phyloP scores from a whole-genome alignment of 2,113 vertebrate genomes.

The Progne subis region DNA sequence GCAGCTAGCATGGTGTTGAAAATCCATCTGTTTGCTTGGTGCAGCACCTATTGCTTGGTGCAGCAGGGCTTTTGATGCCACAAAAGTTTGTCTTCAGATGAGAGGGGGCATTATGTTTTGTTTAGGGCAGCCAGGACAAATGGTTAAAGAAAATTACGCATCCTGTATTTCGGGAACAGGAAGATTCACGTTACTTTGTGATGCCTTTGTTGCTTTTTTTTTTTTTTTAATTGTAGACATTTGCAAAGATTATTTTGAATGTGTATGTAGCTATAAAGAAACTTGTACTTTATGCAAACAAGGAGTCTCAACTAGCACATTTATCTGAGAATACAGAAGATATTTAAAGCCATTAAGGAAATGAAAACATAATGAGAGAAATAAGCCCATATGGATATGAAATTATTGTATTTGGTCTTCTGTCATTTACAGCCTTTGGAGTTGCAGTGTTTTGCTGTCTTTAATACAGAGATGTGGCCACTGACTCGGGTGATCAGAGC shows the following conservation, averaged over 20 bases:
- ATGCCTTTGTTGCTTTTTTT: not conserved
- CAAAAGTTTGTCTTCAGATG: not conserved
- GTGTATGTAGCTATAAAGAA: not conserved
- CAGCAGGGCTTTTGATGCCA: not conserved
- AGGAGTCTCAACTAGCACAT: not conserved
- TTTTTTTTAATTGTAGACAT: not conserved
- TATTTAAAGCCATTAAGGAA: not conserved
- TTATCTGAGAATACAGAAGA: not conserved
- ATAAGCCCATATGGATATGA: not conserved
- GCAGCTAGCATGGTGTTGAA: not conserved
- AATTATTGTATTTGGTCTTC: not conserved
- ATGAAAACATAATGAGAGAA: not conserved
- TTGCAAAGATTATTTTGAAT: not conserved
- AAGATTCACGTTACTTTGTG: not conserved
- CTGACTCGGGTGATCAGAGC: not conserved
- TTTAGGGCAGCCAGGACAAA: not conserved
- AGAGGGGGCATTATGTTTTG: not conserved
- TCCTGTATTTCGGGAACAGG: not conserved
- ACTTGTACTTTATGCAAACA: not conserved
- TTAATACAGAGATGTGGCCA: not conserved
- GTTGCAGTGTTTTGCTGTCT: not conserved
- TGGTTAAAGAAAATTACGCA: not conserved
- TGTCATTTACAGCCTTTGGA: not conserved
- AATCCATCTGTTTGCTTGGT: not conserved
- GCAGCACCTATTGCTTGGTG: not conserved